phyloP scores from a whole-genome alignment of 2,888 invertebrate genomes.

The Eristalis pertinax region DNA sequence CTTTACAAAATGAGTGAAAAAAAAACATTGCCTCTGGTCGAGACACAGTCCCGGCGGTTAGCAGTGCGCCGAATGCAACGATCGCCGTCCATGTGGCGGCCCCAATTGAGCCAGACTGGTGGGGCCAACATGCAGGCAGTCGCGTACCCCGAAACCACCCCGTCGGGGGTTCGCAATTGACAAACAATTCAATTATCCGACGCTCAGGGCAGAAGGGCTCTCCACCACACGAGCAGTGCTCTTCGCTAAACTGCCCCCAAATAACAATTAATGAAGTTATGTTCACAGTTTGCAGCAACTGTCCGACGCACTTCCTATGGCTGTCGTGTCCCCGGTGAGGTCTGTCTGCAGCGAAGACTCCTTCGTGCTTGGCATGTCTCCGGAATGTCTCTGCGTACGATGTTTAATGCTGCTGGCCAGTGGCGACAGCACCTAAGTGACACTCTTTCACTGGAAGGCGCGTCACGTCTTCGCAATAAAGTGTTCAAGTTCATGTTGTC shows the following conservation, averaged over 20 bases:
- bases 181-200: constrained; percentile 63
- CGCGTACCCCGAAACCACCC: constrained; percentile 19
- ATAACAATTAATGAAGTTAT: constrained; percentile 65
- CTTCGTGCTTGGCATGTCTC: constrained; percentile 40
- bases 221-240: constrained; percentile 3
- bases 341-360: constrained; percentile 11
- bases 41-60: constrained; percentile 12
- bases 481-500: constrained; percentile 69
- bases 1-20: constrained; percentile 33
- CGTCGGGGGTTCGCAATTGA: constrained; percentile 40
- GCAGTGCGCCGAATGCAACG: background rate
- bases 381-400: constrained; percentile 62
- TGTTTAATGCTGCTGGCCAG: background rate
- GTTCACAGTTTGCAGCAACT: constrained; percentile 48
- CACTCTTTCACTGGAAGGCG: constrained; percentile 32
- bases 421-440: background rate
- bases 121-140: constrained; percentile 16
- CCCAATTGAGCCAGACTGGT: constrained; percentile 30
- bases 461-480: constrained; percentile 63
- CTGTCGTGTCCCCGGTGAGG: constrained; percentile 30
- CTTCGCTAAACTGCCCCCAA: constrained; percentile 21
- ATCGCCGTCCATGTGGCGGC: constrained; percentile 49
- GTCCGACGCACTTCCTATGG: constrained; percentile 69
- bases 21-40: constrained; percentile 20
- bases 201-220: constrained; percentile 24